Evolutionary conservation across 2,113 vertebrate species (phyloP), one percentile per base, ranked within the genome.

Genomic region (Ancistrus triradiatus): DNA sequence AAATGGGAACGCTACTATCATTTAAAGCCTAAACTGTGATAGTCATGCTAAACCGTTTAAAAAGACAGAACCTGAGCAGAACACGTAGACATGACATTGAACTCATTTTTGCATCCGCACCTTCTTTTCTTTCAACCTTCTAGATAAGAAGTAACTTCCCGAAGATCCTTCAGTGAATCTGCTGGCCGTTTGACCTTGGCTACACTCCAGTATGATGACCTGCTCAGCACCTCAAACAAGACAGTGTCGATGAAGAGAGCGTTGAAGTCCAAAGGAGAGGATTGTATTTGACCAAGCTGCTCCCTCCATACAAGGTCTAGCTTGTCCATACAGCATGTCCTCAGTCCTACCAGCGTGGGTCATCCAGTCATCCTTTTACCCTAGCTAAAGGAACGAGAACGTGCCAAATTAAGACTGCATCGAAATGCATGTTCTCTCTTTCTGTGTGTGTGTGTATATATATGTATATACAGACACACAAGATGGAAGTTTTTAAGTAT

Each of bases 391-490:
- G 76, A 81, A 77, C 78, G 71, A 83, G 80, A 85, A 83, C 11
- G 82, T 81, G 82, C n/a, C 81, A 85, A 85, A 83, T 5, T n/a
- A 3, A 13, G 14, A 42, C 35, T 37, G 3, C 14, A 42, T 42
- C 14, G 6, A 42, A 42, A n/a, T 42, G n/a, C 14, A 42, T 42
- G n/a, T 42, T 37, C 35, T 37, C 9, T 37, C 9, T 9, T 6
- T 37, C n/a, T n/a, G n/a, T n/a, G n/a, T n/a, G n/a, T 87, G 85
- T 87, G 83, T 89, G 84, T 87, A 86, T 78, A 88, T 83, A 89
- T 80, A 80, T 81, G 76, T 84, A 80, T 82, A 80, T 84, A 35
- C 49, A 27, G 4, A 83, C 74, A 85, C 81, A 85, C 82, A 47
- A 59, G 76, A 83, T 50, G 83, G 83, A 81, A 87, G 81, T 40